Base-by-base conservation (phyloP, 2,888 invertebrate species). In the Anorthoa munda region DNA sequence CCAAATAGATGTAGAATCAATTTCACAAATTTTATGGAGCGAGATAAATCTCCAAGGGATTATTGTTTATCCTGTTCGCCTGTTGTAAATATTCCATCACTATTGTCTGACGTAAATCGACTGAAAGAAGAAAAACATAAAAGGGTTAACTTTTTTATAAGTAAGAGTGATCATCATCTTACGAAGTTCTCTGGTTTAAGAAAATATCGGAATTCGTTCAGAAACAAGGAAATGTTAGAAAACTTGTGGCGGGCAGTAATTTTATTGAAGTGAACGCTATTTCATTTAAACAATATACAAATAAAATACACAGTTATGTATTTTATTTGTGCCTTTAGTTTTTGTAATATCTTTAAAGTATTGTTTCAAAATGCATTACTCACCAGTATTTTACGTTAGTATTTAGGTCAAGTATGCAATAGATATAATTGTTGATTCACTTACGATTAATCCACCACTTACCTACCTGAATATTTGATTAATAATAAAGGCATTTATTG, bases 71-170 rank as follows among this genome's bases (percentile, higher is more conserved):
- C 59, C 61, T 55, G 31, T 73, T 70, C 23, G 50, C 48, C 53
- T 17, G 59, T 71, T 66, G 46, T 71, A 80, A 67, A 64, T 83
- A 64, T 74, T 69, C 63, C 61, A 64, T 83, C 65, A 55, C 31
- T 60, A 67, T 67, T 74, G 51, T 68, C 48, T 79, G 66, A 60
- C 56, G 21, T 73, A 60, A 72, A 78, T 67, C 46, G 51, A n/a
- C 26, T 11, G 55, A 53, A 63, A 74, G 15, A 55, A 61, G 64
- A 65, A 60, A 77, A 73, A 68, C 23, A 79, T 66, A 59, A 73
- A 79, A 55, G 58, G 53, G 51, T 71, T 55, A 50, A 31, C 45
- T 56, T 66, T 59, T 66, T 76, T 81, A 23, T 53, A 48, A 75
- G 53, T 45, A 75, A 81, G 12, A 66, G 23, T 75, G 50, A 80